Percentiles rank a stretch among this genome's conserved stretches.
These are phyloP conservation scores for Coecobrya sp. DNA, from an alignment of 2,888 invertebrate species.

Conservation along the genomic window DNA sequence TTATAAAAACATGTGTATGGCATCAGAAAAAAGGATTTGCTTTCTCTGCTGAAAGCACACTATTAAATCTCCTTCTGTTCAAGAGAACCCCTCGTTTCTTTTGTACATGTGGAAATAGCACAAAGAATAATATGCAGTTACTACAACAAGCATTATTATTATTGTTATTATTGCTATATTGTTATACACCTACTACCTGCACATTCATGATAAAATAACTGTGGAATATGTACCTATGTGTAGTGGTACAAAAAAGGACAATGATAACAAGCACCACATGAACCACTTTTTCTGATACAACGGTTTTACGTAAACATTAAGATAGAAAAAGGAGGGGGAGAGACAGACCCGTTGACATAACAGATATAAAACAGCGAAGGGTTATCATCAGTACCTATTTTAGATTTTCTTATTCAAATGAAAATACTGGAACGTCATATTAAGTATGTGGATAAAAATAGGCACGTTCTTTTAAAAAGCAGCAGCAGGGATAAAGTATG, in stretches of 20 bases:
- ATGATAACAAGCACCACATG: background rate
- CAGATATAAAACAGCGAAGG: conserved; percentile 10
- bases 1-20: conserved; percentile 46
- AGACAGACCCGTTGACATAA: conserved; percentile 21
- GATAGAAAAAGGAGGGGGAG: background rate
- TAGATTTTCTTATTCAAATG: background rate
- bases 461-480: background rate
- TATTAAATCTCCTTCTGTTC: conserved; percentile 52
- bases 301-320: background rate
- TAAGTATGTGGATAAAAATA: background rate
- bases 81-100: conserved; percentile 45
- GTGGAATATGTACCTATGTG: background rate
- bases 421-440: background rate
- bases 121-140: conserved; percentile 21
- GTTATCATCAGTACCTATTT: conserved; percentile 15
- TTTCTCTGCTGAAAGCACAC: conserved; percentile 32
- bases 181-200: background rate
- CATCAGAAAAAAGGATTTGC: conserved; percentile 46
- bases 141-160: conserved; percentile 24
- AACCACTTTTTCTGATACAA: background rate
- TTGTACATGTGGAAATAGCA: background rate
- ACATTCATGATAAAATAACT: background rate
- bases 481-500: background rate
- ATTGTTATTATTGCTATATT: conserved; percentile 17
- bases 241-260: background rate